phyloP scores from a whole-genome alignment of 1,140 invertebrate genomes.

The Pissodes strobi region DNA sequence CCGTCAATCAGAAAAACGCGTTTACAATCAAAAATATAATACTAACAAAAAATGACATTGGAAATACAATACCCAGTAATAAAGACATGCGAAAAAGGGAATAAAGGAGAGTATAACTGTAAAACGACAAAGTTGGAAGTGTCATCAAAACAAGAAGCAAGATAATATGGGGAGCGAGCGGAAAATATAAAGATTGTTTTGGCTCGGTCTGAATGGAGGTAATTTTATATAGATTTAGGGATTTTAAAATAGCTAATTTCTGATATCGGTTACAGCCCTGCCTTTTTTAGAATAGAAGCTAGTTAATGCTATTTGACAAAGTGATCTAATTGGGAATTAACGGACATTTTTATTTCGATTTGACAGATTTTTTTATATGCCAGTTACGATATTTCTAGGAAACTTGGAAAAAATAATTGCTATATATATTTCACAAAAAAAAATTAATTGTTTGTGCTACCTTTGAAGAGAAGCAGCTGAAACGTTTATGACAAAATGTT shows the following conservation, averaged over 20 bases:
- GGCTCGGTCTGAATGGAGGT: constrained; percentile 1
- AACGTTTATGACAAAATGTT: too few species aligned
- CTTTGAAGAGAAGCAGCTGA: too few species aligned
- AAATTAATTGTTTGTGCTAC: too few species aligned
- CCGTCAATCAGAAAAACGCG: constrained; percentile 6
- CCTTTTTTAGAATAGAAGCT: too few species aligned
- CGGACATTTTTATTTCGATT: too few species aligned
- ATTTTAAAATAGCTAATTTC: not conserved
- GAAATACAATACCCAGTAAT: constrained; percentile 16
- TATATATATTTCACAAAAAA: too few species aligned
- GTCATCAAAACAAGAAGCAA: constrained; percentile 7
- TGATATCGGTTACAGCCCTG: constrained; percentile 6
- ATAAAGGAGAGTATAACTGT: constrained; percentile 11
- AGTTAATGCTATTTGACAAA: too few species aligned
- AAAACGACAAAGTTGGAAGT: constrained; percentile 8
- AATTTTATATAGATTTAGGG: constrained; percentile 8
- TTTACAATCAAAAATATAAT: constrained; percentile 5
- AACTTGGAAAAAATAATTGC: too few species aligned
- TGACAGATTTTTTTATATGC: too few species aligned
- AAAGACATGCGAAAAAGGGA: constrained; percentile 15
- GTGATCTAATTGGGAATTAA: too few species aligned
- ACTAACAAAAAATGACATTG: constrained; percentile 8
- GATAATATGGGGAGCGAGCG: not conserved
- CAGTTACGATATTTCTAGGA: too few species aligned
- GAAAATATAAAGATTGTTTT: constrained; percentile 3